A percentile compares a stretch with the other conserved stretches of the same genome.
Conservation (phyloP, 2,113 vertebrate genomes). For the Pteropus alecto region DNA sequence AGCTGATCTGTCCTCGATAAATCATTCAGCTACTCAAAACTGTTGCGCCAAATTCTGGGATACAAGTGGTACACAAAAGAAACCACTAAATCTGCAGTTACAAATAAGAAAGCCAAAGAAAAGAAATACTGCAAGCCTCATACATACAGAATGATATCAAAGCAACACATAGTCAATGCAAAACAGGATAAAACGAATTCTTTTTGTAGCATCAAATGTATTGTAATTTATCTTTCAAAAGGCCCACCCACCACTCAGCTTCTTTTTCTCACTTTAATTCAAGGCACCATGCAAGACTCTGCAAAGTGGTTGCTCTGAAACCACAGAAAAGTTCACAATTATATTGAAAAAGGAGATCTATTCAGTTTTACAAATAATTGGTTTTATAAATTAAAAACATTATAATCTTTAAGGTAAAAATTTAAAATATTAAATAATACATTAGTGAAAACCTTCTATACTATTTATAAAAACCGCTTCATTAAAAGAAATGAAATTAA, state of each 20-base stretch:
- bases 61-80: constrained; percentile 63
- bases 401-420: neutral
- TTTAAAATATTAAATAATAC: neutral
- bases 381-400: neutral
- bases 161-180: neutral
- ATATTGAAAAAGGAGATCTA: neutral
- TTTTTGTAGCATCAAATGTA: neutral
- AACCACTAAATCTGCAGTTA: constrained; percentile 47
- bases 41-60: constrained; percentile 66
- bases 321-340: neutral
- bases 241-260: neutral
- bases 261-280: neutral
- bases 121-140: neutral
- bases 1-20: constrained; percentile 64
- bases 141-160: neutral
- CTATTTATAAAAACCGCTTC: neutral
- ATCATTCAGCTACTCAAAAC: constrained; percentile 51
- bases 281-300: neutral
- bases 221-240: neutral
- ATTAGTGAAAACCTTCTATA: neutral
- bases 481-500: neutral
- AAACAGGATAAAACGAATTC: neutral
- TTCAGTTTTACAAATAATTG: neutral
- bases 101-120: constrained; percentile 29
- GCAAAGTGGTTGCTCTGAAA: neutral